These are phyloP conservation scores for Mythimna lalbum DNA, from an alignment of 2,888 invertebrate genomes.

Conservation along the genomic window DNA sequence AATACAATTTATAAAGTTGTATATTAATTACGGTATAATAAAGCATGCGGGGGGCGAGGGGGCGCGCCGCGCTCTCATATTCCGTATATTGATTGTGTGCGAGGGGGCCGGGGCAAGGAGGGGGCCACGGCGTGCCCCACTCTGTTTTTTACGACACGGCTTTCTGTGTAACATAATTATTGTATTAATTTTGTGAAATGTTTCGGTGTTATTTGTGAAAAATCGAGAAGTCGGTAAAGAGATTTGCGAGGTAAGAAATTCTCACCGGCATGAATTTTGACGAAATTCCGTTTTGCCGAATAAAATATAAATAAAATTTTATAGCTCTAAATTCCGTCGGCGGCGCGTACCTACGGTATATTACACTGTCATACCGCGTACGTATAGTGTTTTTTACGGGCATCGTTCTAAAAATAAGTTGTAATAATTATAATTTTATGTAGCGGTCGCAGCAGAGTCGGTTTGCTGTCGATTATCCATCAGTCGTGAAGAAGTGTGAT, in stretches of 20 bases:
- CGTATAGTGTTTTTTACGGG: slow-evolving; percentile 91
- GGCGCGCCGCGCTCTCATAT: slow-evolving; percentile 91
- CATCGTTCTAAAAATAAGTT: slow-evolving; percentile 91
- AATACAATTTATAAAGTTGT: slow-evolving; percentile 89
- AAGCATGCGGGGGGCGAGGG: slow-evolving; percentile 90
- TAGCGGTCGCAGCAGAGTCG: slow-evolving; percentile 89
- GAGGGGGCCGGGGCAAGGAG: slow-evolving; percentile 90
- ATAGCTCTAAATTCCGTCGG: slow-evolving; percentile 89
- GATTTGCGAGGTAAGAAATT: slow-evolving; percentile 87
- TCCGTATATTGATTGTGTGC: slow-evolving; percentile 91
- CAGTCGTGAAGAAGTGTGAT: slow-evolving; percentile 83
- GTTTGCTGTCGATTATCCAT: slow-evolving; percentile 88
- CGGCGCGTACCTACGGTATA: slow-evolving; percentile 90
- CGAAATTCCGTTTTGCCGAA: slow-evolving; percentile 79
- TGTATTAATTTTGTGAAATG: slow-evolving; percentile 91
- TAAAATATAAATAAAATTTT: slow-evolving; percentile 87
- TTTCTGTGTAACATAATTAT: slow-evolving; percentile 91
- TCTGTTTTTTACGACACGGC: slow-evolving; percentile 91
- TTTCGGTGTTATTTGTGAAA: slow-evolving; percentile 90
- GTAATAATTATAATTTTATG: slow-evolving; percentile 91
- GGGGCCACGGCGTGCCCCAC: slow-evolving; percentile 91
- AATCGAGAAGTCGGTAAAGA: slow-evolving; percentile 86
- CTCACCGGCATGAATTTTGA: slow-evolving; percentile 79
- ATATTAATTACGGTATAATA: slow-evolving; percentile 91
- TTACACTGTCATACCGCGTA: slow-evolving; percentile 91